phyloP scores from a whole-genome alignment of 2,797 vertebrate species.

The Simalia tracyae region DNA sequence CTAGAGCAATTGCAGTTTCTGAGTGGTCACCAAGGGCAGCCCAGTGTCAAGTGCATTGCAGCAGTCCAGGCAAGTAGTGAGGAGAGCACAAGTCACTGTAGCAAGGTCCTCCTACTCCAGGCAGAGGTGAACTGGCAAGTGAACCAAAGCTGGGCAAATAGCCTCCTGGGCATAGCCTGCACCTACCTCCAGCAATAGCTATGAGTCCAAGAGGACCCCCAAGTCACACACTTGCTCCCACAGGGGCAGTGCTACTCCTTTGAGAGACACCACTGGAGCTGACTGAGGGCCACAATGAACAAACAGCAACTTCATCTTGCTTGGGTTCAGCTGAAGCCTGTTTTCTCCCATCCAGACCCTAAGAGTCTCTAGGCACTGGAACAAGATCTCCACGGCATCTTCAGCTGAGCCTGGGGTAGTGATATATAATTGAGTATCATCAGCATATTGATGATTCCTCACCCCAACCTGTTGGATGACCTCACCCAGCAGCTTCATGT shows the following conservation, averaged over 20 bases:
- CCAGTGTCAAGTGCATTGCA: not conserved
- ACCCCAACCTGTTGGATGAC: not conserved
- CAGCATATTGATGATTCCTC: not conserved
- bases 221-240: not conserved
- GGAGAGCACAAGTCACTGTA: not conserved
- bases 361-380: not conserved
- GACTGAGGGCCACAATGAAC: not conserved
- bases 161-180: not conserved
- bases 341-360: not conserved
- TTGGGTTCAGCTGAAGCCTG: not conserved
- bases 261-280: not conserved
- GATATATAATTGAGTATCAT: not conserved
- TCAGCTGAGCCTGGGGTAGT: not conserved
- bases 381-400: not conserved
- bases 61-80: not conserved
- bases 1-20: not conserved
- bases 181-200: not conserved
- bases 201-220: not conserved
- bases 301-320: not conserved
- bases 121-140: not conserved
- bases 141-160: not conserved
- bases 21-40: not conserved
- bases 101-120: not conserved
- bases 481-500: not conserved
- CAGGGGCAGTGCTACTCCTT: not conserved